A percentile compares a stretch with the other conserved stretches of the same genome.
Evolutionary conservation across 2,113 vertebrate genomes (phyloP).

Genomic region (Caranx melampygus): DNA sequence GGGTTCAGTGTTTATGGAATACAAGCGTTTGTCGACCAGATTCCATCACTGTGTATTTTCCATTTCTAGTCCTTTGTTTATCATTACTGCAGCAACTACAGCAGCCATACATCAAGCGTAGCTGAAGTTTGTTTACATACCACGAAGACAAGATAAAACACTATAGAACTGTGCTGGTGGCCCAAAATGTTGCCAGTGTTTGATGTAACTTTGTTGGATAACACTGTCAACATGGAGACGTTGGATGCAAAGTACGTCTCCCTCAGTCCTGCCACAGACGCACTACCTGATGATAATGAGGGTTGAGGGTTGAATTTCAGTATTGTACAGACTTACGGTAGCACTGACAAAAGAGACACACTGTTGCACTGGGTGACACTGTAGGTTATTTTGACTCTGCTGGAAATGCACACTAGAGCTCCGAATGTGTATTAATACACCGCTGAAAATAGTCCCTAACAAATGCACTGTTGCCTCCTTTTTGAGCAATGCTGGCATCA

Average conservation of each 20-base stretch:
- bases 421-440: background rate
- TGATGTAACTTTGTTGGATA: background rate
- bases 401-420: background rate
- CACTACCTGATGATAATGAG: background rate
- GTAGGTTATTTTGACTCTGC: too few relatives aligned
- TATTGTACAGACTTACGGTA: too few relatives aligned
- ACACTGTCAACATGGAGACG: background rate
- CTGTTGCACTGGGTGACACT: background rate
- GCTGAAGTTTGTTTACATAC: conserved; percentile 22
- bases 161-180: background rate
- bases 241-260: background rate
- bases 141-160: background rate
- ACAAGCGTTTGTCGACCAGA: too few relatives aligned
- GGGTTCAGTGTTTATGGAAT: background rate
- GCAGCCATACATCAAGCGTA: background rate
- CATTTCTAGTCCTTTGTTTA: background rate
- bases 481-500: background rate
- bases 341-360: background rate
- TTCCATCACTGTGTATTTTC: background rate
- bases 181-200: background rate
- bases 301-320: background rate
- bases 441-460: background rate
- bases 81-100: background rate
- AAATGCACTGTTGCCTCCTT: background rate
- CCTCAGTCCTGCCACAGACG: background rate